Base-by-base conservation (phyloP, 2,113 vertebrate species). In the Oxyruncus cristatus region DNA sequence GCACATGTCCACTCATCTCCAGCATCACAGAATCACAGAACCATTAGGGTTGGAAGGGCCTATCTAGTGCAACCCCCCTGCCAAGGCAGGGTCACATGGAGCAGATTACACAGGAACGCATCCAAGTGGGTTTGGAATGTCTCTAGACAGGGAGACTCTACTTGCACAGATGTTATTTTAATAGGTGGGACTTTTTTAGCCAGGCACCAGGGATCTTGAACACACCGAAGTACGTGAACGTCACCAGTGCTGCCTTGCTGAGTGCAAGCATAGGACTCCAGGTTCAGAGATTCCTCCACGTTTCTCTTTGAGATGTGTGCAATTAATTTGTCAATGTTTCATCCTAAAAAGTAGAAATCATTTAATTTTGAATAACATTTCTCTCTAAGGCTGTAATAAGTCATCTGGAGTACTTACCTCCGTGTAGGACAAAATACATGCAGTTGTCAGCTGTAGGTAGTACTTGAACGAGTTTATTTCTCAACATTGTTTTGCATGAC, bases 251-350 rank as follows among this genome's bases (percentile, higher is more conserved):
- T 50, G 32, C 26, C 52, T n/a, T 46, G 39, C n/a, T 7, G 13
- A 52, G 37, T 9, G 20, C 49, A 47, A 67, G 23, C 35, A 0
- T 2, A 27, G 56, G 26, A n/a, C 37, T 82, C 3, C 28, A 30
- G 8, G 30, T 24, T 72, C 33, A 72, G 67, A 37, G 56, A 12
- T 26, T n/a, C 21, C 33, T 42, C 14, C 0, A 0, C 9, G 46
- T 30, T 80, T 66, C 46, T 56, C 0, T 14, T 26, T 5, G 18
- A 70, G 18, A 42, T 30, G 9, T 1, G 0, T 1, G 1, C 35
- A 13, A 21, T 46, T 42, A 14, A 22, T 65, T 71, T 37, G 28
- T 30, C 33, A 42, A 1, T 0, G 0, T 65, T 79, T 65, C 14
- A 28, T 73, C 55, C 30, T 42, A 37, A 23, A 66, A 26, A 32